Evolutionary conservation across 2,888 invertebrate species (phyloP).

Genomic region (Eurois occulta): DNA sequence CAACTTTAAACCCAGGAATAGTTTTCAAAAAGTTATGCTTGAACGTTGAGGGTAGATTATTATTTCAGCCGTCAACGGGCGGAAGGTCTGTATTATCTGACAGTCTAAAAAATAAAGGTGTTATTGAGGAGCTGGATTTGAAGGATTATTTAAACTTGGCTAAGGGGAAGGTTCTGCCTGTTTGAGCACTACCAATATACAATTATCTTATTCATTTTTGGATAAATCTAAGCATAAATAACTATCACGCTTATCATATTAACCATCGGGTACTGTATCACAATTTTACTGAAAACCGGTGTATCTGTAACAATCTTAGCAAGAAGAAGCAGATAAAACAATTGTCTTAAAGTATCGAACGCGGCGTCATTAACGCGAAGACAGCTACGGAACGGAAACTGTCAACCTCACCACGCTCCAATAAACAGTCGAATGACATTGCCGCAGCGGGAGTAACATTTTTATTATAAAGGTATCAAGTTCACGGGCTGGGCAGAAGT

Average conservation of each 20-base stretch:
- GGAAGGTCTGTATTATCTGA: constrained; percentile 18
- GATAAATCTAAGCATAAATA: not conserved
- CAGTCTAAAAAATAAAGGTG: not conserved
- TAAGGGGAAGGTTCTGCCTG: not conserved
- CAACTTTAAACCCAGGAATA: constrained; percentile 6
- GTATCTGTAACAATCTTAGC: not conserved
- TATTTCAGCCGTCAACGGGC: constrained; percentile 3
- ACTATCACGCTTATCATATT: not conserved
- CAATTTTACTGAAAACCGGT: not conserved
- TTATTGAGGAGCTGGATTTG: not conserved
- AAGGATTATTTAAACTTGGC: not conserved
- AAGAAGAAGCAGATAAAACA: not conserved
- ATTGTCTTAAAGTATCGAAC: constrained; percentile 30
- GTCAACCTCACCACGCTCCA: constrained; percentile 68
- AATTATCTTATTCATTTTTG: no score
- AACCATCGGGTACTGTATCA: not conserved
- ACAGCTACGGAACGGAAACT: constrained; percentile 55
- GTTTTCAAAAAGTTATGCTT: constrained; percentile 17
- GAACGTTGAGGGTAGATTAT: not conserved
- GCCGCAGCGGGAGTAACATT: constrained; percentile 37
- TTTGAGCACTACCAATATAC: no score
- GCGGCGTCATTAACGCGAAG: constrained; percentile 24
- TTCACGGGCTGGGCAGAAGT: constrained; percentile 51
- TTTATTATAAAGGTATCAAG: constrained; percentile 58
- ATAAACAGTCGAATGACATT: constrained; percentile 67